A percentile compares a stretch with the other conserved stretches of the same genome.
These are phyloP conservation scores for Drosophila anceps DNA, from an alignment of 2,888 invertebrate genomes.

Conservation along the genomic window DNA sequence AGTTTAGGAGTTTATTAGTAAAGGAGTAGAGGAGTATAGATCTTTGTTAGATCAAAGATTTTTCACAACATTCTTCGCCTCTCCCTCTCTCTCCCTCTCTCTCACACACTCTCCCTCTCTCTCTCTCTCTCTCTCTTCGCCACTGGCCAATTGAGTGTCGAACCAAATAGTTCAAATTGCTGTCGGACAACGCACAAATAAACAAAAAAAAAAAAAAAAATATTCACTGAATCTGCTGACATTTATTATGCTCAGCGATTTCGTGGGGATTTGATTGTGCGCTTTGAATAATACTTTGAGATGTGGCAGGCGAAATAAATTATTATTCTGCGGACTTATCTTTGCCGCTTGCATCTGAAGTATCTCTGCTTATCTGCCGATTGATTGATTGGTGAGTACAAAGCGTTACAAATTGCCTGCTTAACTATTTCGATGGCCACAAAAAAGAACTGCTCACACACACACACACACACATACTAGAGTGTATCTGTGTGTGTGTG, in stretches of 20 bases:
- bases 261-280: slow-evolving; percentile 15
- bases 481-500: slow-evolving; percentile 2
- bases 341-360: slow-evolving; percentile 9
- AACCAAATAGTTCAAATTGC: not conserved
- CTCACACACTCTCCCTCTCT: not conserved
- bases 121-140: not conserved
- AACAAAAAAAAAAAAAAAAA: no score
- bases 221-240: not conserved
- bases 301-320: slow-evolving; percentile 16
- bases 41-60: not conserved
- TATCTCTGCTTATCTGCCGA: slow-evolving; percentile 39
- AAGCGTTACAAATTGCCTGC: slow-evolving; percentile 54
- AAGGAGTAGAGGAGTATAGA: no score
- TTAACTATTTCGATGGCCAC: slow-evolving; percentile 44
- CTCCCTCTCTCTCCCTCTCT: not conserved
- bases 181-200: not conserved
- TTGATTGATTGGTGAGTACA: slow-evolving; percentile 60
- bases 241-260: slow-evolving; percentile 8
- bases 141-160: not conserved
- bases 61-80: not conserved
- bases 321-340: slow-evolving; percentile 25
- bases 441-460: slow-evolving; percentile 12
- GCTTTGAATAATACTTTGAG: slow-evolving; percentile 17
- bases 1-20: no score
- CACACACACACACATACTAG: not conserved